Conservation (phyloP, 2,888 invertebrate genomes). For the Caenorhabditis plicata region DNA sequence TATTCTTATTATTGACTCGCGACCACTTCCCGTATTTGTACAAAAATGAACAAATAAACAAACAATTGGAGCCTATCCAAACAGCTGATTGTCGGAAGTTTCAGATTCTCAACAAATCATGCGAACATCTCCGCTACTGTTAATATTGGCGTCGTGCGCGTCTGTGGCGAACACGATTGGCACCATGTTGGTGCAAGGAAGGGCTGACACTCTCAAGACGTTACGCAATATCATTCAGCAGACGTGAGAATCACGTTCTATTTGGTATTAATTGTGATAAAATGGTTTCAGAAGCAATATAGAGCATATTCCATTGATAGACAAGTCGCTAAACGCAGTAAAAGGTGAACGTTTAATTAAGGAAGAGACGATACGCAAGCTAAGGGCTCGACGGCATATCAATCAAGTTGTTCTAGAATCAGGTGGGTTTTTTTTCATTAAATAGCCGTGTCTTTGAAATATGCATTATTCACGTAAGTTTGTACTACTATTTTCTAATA, state of each 20-base stretch:
- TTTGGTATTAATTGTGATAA: slow-evolving; percentile 1
- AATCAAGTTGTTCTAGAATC: slow-evolving; percentile 26
- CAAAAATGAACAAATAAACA: too few relatives aligned
- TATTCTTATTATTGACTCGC: too few relatives aligned
- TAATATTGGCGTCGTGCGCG: slow-evolving; percentile 30
- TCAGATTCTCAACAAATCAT: too few relatives aligned
- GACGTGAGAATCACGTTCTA: slow-evolving; percentile 26
- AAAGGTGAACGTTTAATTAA: not conserved
- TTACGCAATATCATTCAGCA: slow-evolving; percentile 32
- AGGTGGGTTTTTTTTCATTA: slow-evolving; percentile 1
- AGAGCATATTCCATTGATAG: not conserved
- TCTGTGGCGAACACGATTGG: slow-evolving; percentile 28
- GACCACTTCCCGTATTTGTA: too few relatives aligned
- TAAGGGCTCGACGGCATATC: slow-evolving; percentile 21
- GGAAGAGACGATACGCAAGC: slow-evolving; percentile 4
- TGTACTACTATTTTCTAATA: too few relatives aligned
- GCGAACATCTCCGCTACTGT: too few relatives aligned
- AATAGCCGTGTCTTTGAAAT: not conserved
- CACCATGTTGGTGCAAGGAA: slow-evolving; percentile 42
- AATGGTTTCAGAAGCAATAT: not conserved
- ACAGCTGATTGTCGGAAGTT: too few relatives aligned
- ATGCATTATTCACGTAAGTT: not conserved
- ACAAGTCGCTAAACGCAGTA: too few relatives aligned
- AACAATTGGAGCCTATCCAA: too few relatives aligned
- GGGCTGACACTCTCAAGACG: slow-evolving; percentile 36